Conservation (phyloP, 2,113 vertebrate genomes). For the Garra rufa region DNA sequence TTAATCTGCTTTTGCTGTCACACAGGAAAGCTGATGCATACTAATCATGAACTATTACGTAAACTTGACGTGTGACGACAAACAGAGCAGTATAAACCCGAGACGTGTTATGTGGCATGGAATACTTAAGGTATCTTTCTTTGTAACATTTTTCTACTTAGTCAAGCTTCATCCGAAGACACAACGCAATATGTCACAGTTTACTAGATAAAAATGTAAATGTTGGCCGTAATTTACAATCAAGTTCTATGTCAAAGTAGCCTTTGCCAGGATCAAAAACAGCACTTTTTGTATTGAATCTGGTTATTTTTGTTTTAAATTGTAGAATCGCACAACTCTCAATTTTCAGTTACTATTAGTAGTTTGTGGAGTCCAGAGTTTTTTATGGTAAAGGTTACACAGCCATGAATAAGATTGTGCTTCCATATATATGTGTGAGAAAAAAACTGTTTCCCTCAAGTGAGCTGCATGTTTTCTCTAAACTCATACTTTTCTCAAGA, state of each 20-base stretch:
- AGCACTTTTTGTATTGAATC: not conserved
- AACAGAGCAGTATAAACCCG: not conserved
- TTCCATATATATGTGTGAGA: not conserved
- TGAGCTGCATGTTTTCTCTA: not conserved
- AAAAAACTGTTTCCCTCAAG: not conserved
- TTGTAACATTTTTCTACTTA: not conserved
- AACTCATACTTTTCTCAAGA: not conserved
- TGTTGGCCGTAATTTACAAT: not conserved
- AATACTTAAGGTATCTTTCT: not conserved
- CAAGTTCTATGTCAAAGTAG: not conserved
- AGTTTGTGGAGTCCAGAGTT: not conserved
- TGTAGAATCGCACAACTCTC: not conserved
- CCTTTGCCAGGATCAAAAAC: not conserved
- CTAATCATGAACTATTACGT: not conserved
- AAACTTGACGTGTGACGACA: not conserved
- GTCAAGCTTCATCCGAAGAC: not conserved
- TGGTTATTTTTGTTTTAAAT: not conserved
- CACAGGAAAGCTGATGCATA: slow-evolving; percentile 1
- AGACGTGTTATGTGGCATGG: not conserved
- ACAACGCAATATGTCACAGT: not conserved
- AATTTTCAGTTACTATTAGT: not conserved
- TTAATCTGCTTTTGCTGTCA: not conserved
- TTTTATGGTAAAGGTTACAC: not conserved
- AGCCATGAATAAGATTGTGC: not conserved
- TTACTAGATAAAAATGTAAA: not conserved